phyloP scores from a whole-genome alignment of 2,113 vertebrate species.

The Fregetta grallaria region DNA sequence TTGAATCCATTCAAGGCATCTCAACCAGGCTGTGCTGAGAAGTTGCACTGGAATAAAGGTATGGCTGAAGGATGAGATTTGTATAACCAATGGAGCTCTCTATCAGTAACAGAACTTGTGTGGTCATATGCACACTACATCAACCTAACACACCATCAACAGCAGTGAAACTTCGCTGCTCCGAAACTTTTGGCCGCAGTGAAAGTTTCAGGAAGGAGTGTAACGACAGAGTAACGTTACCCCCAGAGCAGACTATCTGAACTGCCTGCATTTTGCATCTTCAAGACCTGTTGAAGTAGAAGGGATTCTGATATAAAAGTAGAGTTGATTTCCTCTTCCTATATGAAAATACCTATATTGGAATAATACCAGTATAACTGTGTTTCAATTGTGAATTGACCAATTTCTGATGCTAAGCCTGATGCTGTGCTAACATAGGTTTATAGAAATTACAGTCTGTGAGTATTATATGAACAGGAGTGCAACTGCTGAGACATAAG shows the following conservation, averaged over 20 bases:
- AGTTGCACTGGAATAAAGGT: not conserved
- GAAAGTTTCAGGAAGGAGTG: not conserved
- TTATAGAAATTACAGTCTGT: not conserved
- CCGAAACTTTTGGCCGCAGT: too few species aligned
- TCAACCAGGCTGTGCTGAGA: not conserved
- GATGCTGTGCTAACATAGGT: not conserved
- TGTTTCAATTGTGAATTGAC: not conserved
- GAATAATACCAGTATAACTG: not conserved
- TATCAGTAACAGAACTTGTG: fast-evolving
- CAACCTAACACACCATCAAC: not conserved
- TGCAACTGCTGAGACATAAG: not conserved
- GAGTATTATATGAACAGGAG: not conserved
- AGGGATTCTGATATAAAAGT: not conserved
- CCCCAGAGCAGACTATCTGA: not conserved
- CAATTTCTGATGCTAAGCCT: not conserved
- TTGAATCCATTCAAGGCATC: not conserved
- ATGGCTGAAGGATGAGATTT: not conserved
- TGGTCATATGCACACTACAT: not conserved
- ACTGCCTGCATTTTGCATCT: not conserved
- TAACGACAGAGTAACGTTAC: fast-evolving
- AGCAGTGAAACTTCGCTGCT: not conserved
- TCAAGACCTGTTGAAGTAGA: not conserved
- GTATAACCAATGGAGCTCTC: not conserved
- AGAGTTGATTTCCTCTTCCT: not conserved
- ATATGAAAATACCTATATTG: not conserved